These are phyloP conservation scores for Zeuzera pyrina DNA, from an alignment of 2,888 invertebrate genomes.

Conservation along the genomic window DNA sequence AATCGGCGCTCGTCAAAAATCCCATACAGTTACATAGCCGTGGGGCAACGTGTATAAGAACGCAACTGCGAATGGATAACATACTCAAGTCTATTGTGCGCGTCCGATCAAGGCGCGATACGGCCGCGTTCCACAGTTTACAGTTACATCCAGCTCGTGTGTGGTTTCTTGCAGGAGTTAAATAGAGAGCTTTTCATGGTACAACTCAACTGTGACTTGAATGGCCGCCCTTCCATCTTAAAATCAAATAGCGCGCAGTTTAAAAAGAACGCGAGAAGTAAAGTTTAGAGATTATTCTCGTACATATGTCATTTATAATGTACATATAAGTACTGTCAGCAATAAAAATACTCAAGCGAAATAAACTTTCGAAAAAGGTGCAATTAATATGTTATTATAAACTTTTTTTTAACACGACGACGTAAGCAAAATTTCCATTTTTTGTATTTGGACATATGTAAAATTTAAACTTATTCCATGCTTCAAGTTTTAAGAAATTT, in stretches of 20 bases:
- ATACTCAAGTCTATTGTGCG: conserved; percentile 24
- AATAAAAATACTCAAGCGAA: no score
- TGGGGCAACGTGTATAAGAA: conserved; percentile 19
- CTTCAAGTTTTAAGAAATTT: no score
- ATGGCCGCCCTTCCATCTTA: background rate
- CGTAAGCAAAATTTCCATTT: no score
- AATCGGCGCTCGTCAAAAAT: conserved; percentile 1
- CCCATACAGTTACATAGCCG: conserved; percentile 22
- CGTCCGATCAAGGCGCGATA: conserved; percentile 23
- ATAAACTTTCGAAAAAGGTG: no score
- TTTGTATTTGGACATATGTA: no score
- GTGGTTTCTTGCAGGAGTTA: conserved; percentile 9
- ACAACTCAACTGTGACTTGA: background rate
- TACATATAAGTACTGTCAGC: no score
- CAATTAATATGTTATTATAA: no score
- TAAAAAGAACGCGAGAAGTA: no score
- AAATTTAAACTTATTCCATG: no score
- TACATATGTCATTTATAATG: no score
- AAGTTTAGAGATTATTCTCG: no score
- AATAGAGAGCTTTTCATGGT: conserved; percentile 2
- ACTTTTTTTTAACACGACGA: no score
- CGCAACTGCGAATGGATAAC: conserved; percentile 20
- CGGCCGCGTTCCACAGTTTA: conserved; percentile 21
- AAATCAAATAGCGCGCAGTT: background rate
- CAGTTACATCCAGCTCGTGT: conserved; percentile 23